Evolutionary conservation across 2,113 vertebrate genomes (phyloP), one percentile per base, ranked within the genome.

Genomic region (Colistium nudipinnis): DNA sequence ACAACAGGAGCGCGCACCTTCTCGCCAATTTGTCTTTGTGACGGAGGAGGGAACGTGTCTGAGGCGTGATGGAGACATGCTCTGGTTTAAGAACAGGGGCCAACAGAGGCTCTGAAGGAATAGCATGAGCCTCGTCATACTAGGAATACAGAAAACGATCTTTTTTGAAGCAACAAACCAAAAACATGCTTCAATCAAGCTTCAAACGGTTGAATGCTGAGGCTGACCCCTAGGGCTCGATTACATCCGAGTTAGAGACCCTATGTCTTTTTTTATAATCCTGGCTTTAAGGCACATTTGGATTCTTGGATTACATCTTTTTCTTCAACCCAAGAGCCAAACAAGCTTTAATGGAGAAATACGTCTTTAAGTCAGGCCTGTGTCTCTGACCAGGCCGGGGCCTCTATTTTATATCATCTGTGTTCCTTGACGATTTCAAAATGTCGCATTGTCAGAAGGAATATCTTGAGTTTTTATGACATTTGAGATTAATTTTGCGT

Each of bases 401-500:
- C 9, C 49, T 63, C n/a, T 2, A 3, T 80, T 78, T 82, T 67
- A 43, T 76, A 81, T 53, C 5, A 20, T 20, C 47, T 19, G 22
- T 53, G 19, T 65, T 36, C 36, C 65, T 30, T 14, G 9, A 54
- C 48, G 57, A 64, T 62, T 49, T 56, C n/a, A 41, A 75, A 63
- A 76, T 72, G 51, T 73, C 38, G 81, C 61, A 79, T 20, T 54
- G 1, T n/a, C 7, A 39, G 22, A 17, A 24, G 45, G 70, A 30
- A 12, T 17, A 9, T 14, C 30, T 17, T 27, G 9, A 20, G 17
- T 63, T 78, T 73, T 38, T 13, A 11, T 75, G 70, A 88, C 54
- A 74, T 79, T 62, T 81, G 35, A 65, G 35, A 30, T n/a, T 71
- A 69, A 70, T 79, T 65, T 69, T 64, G 59, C 61, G 31, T 47